Base-by-base conservation (phyloP, 2,888 invertebrate genomes). In the Hypena proboscidalis region DNA sequence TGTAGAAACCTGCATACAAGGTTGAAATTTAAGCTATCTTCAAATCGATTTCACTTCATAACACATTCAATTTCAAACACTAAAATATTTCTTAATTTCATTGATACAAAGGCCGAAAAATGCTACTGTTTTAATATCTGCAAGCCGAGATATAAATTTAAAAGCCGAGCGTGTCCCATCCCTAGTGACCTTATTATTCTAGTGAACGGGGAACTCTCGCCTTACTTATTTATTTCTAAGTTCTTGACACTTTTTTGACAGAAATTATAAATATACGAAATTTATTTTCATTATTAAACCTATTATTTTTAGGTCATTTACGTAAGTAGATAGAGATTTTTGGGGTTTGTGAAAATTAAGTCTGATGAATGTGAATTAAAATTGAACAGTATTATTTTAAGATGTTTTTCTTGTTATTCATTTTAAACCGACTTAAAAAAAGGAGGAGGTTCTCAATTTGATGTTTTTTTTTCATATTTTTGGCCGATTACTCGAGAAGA, bases 221-320 rank as follows among this genome's bases (percentile, higher is more conserved):
- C 47, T 33, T 31, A 44, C 40, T 61, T 59, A 61, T 64, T 61
- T 61, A 61, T 61, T 61, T 35, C 64, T 52, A 49, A 64, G 44
- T 60, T 64, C 52, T 59, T 56, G 41, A 52, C 48, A 42, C 33
- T 64, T 57, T 61, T 62, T 64, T 57, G 61, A 64, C 53, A 60
- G 48, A 54, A 60, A 64, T 57, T 52, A 64, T 61, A 57, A 64
- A 64, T 61, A 59, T 42, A 69, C 72, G 51, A 58, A 74, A 78
- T 74, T 75, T 75, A 70, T 71, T 70, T 59, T 65, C 46, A 55
- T 43, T 37, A 41, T 41, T 37, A 10, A 9, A 11, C 7, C 7
- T 20, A 7, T 11, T 19, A 20, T 11, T 31, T 5, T 26, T 8
- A n/a, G 19, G 38, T 20, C 13, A 14, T 14, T 33, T 38, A 22